Evolutionary conservation across 1,140 invertebrate genomes (phyloP).

Genomic region (Meloidogyne exigua): DNA sequence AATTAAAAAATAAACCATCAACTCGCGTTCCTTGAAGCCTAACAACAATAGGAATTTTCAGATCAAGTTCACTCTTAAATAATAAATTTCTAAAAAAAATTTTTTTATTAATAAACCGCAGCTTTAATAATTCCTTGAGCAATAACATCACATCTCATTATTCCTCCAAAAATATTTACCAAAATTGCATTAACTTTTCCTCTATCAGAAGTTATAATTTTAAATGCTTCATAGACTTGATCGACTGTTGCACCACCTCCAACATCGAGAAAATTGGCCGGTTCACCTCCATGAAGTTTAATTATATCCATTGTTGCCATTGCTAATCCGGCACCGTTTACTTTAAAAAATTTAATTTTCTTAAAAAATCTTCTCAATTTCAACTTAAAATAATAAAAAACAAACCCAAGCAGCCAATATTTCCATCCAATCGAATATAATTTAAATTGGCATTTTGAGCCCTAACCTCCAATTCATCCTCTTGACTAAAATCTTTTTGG

Average conservation of each 20-base stretch:
- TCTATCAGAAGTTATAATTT: slow-evolving; percentile 79
- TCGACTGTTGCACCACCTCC: slow-evolving; percentile 86
- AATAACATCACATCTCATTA: slow-evolving; percentile 93
- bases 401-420: slow-evolving; percentile 67
- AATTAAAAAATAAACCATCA: slow-evolving; percentile 18
- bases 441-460: slow-evolving; percentile 88
- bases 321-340: slow-evolving; percentile 94
- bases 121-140: slow-evolving; percentile 89
- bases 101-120: slow-evolving; percentile 64
- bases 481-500: slow-evolving; percentile 82
- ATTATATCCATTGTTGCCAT: slow-evolving; percentile 73
- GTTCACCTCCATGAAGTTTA: slow-evolving; percentile 74
- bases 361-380: slow-evolving; percentile 1
- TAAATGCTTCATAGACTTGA: slow-evolving; percentile 90
- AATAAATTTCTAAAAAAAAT: background rate
- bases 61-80: slow-evolving; percentile 73
- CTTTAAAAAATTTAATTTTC: slow-evolving; percentile 62
- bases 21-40: slow-evolving; percentile 65
- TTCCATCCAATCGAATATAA: slow-evolving; percentile 92
- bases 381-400: background rate
- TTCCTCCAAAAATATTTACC: slow-evolving; percentile 75
- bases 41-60: slow-evolving; percentile 85
- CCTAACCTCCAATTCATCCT: slow-evolving; percentile 87
- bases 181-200: slow-evolving; percentile 71
- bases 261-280: slow-evolving; percentile 81